Conservation (phyloP, 2,888 invertebrate species). For the Dryomyza anilis region DNA sequence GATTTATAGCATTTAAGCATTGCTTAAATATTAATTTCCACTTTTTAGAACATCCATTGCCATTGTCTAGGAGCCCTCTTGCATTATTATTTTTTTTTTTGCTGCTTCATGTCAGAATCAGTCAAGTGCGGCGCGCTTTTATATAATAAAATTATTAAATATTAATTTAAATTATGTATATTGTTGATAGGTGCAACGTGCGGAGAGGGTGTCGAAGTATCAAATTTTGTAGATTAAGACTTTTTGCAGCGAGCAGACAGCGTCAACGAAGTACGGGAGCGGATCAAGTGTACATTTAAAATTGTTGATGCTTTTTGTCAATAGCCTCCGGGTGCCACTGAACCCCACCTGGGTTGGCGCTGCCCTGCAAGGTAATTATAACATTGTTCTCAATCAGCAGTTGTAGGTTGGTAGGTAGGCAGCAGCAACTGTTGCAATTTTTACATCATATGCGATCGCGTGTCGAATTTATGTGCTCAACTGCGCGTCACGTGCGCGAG, state of each 20-base stretch:
- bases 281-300: too few relatives aligned
- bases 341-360: too few relatives aligned
- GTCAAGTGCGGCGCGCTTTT: conserved; percentile 9
- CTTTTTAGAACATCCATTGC: too few relatives aligned
- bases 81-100: not conserved
- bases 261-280: too few relatives aligned
- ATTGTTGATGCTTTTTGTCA: too few relatives aligned
- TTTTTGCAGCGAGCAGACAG: too few relatives aligned
- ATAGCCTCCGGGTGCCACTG: too few relatives aligned
- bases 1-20: not conserved
- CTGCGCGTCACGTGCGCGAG: conserved; percentile 34
- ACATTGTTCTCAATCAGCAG: not conserved
- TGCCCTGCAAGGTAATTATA: not conserved
- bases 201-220: not conserved
- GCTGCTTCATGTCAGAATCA: conserved; percentile 2
- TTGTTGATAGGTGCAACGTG: too few relatives aligned
- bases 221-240: too few relatives aligned
- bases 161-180: conserved; percentile 6
- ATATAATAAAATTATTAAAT: conserved; percentile 5
- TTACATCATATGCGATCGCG: conserved; percentile 27
- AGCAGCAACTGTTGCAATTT: conserved; percentile 1
- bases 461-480: conserved; percentile 41
- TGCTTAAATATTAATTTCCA: not conserved
- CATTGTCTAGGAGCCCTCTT: not conserved
- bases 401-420: not conserved